Percentiles rank a stretch among this genome's conserved stretches.
Conservation (phyloP, 2,113 vertebrate species). For the Alligator sinensis region DNA sequence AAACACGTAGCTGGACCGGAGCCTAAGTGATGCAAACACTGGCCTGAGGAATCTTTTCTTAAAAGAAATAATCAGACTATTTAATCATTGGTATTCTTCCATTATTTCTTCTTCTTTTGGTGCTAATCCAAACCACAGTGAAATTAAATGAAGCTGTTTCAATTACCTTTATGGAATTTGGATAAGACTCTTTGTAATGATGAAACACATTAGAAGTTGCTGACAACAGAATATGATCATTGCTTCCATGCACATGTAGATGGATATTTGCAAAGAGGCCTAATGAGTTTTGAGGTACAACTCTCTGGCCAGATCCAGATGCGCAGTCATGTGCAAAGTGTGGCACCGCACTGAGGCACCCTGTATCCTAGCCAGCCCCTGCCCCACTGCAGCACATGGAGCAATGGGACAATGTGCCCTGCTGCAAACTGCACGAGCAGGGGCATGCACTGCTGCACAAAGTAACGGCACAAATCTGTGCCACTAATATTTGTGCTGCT, state of each 20-base stretch:
- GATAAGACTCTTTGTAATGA: neutral
- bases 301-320: too few species aligned
- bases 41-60: neutral
- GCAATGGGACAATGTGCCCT: too few species aligned
- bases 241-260: neutral
- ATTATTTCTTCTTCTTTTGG: neutral
- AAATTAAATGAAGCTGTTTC: neutral
- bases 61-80: neutral
- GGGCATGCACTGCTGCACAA: too few species aligned
- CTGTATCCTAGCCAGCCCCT: too few species aligned
- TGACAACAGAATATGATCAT: neutral
- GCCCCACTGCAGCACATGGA: too few species aligned
- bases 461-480: too few species aligned
- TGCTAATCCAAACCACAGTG: neutral
- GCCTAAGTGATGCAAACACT: neutral
- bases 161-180: neutral
- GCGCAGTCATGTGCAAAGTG: too few species aligned
- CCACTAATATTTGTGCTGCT: too few species aligned
- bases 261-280: neutral
- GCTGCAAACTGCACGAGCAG: too few species aligned
- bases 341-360: too few species aligned
- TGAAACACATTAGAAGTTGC: neutral
- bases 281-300: neutral
- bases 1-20: neutral
- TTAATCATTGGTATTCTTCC: too few species aligned